These are phyloP conservation scores for Drosophila bifasciata DNA, from an alignment of 1,140 invertebrate species.

Conservation along the genomic window DNA sequence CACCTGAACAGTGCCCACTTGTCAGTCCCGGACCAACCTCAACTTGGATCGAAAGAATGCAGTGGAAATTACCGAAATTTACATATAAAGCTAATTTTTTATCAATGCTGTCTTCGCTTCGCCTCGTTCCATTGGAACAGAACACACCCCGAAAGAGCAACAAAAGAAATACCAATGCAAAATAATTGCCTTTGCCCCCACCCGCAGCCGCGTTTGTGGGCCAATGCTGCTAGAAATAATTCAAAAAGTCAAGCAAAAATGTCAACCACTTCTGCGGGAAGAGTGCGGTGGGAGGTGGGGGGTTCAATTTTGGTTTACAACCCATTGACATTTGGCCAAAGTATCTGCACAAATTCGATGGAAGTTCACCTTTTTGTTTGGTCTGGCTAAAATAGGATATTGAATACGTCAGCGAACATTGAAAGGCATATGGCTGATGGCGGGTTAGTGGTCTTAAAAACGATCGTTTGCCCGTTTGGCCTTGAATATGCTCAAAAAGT, in stretches of 20 bases:
- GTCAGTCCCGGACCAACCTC: slow-evolving; percentile 4
- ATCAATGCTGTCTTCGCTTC: slow-evolving; percentile 50
- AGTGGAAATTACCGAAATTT: slow-evolving; percentile 52
- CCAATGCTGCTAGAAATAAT: slow-evolving; percentile 53
- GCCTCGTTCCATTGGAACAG: slow-evolving; percentile 38
- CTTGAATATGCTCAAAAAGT: slow-evolving; percentile 14
- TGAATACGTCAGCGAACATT: slow-evolving; percentile 6
- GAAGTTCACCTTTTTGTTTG: slow-evolving; percentile 9
- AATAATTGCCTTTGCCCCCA: slow-evolving; percentile 49
- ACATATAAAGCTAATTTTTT: slow-evolving; percentile 70
- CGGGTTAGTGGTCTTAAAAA: no score
- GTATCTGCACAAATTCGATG: slow-evolving; percentile 26
- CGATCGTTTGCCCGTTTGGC: no score
- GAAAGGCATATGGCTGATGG: no score
- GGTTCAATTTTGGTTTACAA: slow-evolving; percentile 37
- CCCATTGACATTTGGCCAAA: slow-evolving; percentile 42
- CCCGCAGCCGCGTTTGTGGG: slow-evolving; percentile 31
- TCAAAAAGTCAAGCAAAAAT: slow-evolving; percentile 77
- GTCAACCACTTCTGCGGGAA: slow-evolving; percentile 53
- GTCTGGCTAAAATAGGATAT: slow-evolving; percentile 26
- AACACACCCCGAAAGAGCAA: slow-evolving; percentile 41
- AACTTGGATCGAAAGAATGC: slow-evolving; percentile 56
- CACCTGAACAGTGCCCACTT: slow-evolving; percentile 39
- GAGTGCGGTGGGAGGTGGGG: slow-evolving; percentile 7
- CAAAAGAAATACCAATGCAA: slow-evolving; percentile 48